These are phyloP conservation scores for Decapterus maruadsi DNA, from an alignment of 2,797 vertebrate genomes.

Conservation along the genomic window DNA sequence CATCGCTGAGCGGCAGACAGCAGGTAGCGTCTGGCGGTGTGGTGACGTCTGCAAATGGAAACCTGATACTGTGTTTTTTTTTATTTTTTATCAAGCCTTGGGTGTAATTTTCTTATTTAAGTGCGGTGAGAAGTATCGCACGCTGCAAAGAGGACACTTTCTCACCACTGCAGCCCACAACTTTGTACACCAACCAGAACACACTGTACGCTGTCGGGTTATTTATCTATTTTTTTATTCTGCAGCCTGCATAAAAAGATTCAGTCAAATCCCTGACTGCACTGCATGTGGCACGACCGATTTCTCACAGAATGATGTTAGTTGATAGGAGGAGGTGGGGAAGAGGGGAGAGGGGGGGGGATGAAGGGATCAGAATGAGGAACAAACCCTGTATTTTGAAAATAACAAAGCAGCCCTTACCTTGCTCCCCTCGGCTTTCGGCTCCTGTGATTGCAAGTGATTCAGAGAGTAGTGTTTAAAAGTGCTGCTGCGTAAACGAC, in stretches of 20 bases:
- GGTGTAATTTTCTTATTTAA: constrained; percentile 9
- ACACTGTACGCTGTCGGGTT: background rate
- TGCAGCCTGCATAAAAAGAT: constrained; percentile 62
- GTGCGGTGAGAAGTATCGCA: constrained; percentile 3
- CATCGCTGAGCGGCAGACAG: constrained; percentile 24
- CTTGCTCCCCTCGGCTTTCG: constrained; percentile 87
- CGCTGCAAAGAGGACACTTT: constrained; percentile 13
- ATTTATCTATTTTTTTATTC: background rate
- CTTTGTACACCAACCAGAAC: constrained; percentile 34
- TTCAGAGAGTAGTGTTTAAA: constrained; percentile 88
- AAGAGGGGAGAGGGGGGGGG: constrained; percentile 18
- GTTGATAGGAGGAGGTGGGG: constrained; percentile 51
- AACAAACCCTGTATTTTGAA: constrained; percentile 52
- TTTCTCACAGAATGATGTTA: constrained; percentile 83
- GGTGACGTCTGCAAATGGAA: constrained; percentile 23
- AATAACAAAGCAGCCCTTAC: constrained; percentile 82
- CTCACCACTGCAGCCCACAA: constrained; percentile 27
- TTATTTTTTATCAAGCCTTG: no score
- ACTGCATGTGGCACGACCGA: constrained; percentile 64
- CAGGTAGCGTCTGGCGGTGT: constrained; percentile 29
- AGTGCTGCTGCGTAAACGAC: constrained; percentile 64
- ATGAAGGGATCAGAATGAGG: constrained; percentile 41
- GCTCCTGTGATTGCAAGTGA: constrained; percentile 89
- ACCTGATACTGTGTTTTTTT: background rate
- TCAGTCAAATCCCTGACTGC: constrained; percentile 70